These are phyloP conservation scores for Remorina albescens DNA, from an alignment of 2,797 vertebrate genomes.

Conservation along the genomic window DNA sequence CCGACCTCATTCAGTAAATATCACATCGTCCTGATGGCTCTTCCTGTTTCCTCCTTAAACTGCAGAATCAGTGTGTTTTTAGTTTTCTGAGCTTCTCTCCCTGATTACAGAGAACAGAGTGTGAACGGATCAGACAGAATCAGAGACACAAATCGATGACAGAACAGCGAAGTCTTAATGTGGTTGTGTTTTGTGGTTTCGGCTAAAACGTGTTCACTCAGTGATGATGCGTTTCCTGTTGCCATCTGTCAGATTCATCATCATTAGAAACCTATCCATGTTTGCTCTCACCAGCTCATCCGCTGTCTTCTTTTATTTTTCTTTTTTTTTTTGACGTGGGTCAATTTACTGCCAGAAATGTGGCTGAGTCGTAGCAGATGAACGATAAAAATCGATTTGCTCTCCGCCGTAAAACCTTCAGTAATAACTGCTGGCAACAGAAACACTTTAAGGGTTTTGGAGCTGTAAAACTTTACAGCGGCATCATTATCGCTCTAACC, in stretches of 20 bases:
- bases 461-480: constrained; percentile 26
- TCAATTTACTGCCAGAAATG: constrained; percentile 1
- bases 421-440: constrained; percentile 33
- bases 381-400: constrained; percentile 18
- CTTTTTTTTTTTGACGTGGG: background rate
- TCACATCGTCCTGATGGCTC: too few relatives aligned
- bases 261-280: background rate
- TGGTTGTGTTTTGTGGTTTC: too few relatives aligned
- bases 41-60: too few relatives aligned
- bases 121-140: too few relatives aligned
- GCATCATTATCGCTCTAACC: constrained; percentile 10
- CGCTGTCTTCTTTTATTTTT: background rate
- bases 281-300: too few relatives aligned
- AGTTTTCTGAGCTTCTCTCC: too few relatives aligned
- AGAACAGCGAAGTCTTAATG: too few relatives aligned
- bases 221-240: background rate
- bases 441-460: constrained; percentile 11
- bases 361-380: constrained; percentile 10
- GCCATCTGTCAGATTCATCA: background rate
- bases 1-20: too few relatives aligned
- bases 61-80: too few relatives aligned
- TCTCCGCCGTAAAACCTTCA: constrained; percentile 6
- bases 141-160: too few relatives aligned
- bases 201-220: too few relatives aligned
- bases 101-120: too few relatives aligned